These are phyloP conservation scores for Amphipoea oculea DNA, from an alignment of 2,888 invertebrate genomes.

Conservation along the genomic window DNA sequence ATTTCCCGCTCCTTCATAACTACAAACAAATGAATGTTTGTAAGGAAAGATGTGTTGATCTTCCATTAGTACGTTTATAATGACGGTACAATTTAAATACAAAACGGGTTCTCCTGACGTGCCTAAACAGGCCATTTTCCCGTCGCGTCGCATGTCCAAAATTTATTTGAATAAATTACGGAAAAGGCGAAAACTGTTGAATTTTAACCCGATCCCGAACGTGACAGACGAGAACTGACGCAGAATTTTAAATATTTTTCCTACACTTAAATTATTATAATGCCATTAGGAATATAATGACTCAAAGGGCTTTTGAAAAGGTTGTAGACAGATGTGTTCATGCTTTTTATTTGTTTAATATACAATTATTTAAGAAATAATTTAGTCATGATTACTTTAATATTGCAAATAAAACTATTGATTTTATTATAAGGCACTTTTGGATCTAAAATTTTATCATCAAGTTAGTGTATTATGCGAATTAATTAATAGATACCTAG, in stretches of 20 bases:
- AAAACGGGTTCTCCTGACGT: constrained; percentile 64
- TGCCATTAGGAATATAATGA: constrained; percentile 65
- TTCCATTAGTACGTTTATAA: constrained; percentile 63
- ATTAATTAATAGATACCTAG: neutral
- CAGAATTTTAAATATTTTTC: constrained; percentile 75
- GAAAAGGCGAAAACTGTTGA: constrained; percentile 83
- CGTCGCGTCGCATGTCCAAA: constrained; percentile 82
- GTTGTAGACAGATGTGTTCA: constrained; percentile 39
- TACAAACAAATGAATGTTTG: constrained; percentile 48
- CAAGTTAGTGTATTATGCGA: neutral
- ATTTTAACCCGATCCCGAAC: constrained; percentile 83
- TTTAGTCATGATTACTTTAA: neutral
- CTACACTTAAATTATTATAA: constrained; percentile 72
- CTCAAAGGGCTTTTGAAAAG: constrained; percentile 58
- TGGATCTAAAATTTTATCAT: neutral
- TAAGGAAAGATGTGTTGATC: constrained; percentile 64
- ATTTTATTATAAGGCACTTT: neutral
- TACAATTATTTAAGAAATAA: constrained; percentile 1
- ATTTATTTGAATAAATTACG: constrained; percentile 88
- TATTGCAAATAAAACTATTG: neutral
- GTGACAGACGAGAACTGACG: constrained; percentile 70
- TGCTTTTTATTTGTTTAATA: constrained; percentile 23
- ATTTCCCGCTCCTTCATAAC: constrained; percentile 12
- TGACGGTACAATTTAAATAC: constrained; percentile 67
- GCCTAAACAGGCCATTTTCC: constrained; percentile 80